Conservation (phyloP, 2,888 invertebrate genomes). For the Meiosimyza platycephala region DNA sequence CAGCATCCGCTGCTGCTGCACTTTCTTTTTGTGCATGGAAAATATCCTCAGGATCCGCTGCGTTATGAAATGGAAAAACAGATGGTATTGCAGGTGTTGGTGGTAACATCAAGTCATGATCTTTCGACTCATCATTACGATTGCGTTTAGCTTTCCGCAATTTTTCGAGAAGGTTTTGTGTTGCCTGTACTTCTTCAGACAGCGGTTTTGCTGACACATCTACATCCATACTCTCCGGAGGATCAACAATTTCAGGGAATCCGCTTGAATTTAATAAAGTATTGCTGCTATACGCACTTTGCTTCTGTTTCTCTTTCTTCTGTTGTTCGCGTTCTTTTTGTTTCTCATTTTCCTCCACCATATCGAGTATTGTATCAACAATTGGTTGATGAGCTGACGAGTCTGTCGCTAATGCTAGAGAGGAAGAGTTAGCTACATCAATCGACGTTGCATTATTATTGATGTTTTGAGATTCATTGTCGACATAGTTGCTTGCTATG, state of each 20-base stretch:
- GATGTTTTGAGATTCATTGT: conserved; percentile 41
- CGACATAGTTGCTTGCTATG: conserved; percentile 25
- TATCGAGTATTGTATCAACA: conserved; percentile 60
- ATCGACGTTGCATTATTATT: conserved; percentile 12
- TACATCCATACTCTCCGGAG: conserved; percentile 53
- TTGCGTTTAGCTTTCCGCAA: conserved; percentile 72
- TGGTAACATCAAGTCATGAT: conserved; percentile 58
- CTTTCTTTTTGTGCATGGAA: conserved; percentile 63
- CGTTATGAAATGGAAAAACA: conserved; percentile 64
- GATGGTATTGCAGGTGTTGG: conserved; percentile 65
- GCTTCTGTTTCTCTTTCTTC: conserved; percentile 10
- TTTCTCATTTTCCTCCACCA: conserved; percentile 58
- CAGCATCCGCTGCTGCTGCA: conserved; percentile 46
- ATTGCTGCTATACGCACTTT: conserved; percentile 38
- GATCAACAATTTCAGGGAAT: conserved; percentile 52
- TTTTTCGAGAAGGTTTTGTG: conserved; percentile 85
- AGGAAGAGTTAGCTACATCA: conserved; percentile 14
- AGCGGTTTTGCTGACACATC: conserved; percentile 48
- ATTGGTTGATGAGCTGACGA: conserved; percentile 54
- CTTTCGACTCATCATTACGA: conserved; percentile 55
- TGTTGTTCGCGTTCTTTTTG: conserved; percentile 46
- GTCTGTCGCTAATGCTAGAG: conserved; percentile 27
- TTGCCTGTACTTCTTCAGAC: conserved; percentile 79
- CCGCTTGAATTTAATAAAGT: conserved; percentile 40
- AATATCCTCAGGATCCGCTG: conserved; percentile 63